A percentile compares a stretch with the other conserved stretches of the same genome.
Conservation (phyloP, 2,888 invertebrate species). For the Drosophila nr. medialis region DNA sequence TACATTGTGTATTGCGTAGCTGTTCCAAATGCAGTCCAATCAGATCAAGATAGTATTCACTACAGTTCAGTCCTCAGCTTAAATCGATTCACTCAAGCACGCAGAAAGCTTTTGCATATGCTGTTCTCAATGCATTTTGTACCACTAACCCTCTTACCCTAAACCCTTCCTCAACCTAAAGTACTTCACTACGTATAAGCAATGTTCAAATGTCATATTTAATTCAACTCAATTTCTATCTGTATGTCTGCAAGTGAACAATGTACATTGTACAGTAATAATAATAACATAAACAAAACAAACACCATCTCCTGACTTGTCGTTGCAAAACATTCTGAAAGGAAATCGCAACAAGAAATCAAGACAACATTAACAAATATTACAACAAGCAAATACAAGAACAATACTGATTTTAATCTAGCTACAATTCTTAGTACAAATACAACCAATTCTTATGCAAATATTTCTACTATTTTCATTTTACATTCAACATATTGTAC, state of each 20-base stretch:
- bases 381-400: constrained; percentile 36
- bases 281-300: constrained; percentile 23
- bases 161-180: constrained; percentile 27
- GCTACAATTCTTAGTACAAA: constrained; percentile 49
- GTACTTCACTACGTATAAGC: constrained; percentile 35
- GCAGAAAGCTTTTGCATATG: constrained; percentile 63
- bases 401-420: constrained; percentile 40
- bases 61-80: constrained; percentile 20
- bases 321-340: constrained; percentile 24
- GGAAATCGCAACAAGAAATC: constrained; percentile 14
- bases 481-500: constrained; percentile 67
- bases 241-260: constrained; percentile 65
- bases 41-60: constrained; percentile 10
- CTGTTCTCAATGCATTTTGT: constrained; percentile 38
- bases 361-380: constrained; percentile 33
- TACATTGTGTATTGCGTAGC: neutral
- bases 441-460: constrained; percentile 77
- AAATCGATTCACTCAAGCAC: constrained; percentile 57
- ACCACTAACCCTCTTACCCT: constrained; percentile 11
- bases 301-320: constrained; percentile 16
- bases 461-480: constrained; percentile 77
- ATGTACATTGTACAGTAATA: constrained; percentile 19
- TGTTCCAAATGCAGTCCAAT: constrained; percentile 2
- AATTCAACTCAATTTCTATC: constrained; percentile 55
- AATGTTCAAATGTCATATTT: constrained; percentile 51